These are phyloP conservation scores for Rhineura floridana DNA, from an alignment of 2,113 vertebrate species.

Conservation along the genomic window DNA sequence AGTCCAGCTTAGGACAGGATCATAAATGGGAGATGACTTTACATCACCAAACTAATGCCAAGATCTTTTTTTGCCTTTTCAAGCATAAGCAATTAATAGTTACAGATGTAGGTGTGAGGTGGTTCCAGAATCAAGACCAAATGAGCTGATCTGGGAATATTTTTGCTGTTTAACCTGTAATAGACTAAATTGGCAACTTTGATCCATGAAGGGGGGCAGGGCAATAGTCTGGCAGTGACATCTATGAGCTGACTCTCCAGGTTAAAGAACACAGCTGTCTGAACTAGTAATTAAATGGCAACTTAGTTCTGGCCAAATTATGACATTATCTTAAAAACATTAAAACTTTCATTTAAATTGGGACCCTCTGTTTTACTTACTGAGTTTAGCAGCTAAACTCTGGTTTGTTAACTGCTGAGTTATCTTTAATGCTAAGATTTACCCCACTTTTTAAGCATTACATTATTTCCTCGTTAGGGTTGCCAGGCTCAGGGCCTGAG, in stretches of 20 bases:
- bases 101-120: too few species aligned
- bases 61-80: background rate
- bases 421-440: background rate
- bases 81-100: too few species aligned
- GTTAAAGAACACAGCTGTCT: background rate
- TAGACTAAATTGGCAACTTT: background rate
- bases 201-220: background rate
- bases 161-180: background rate
- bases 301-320: background rate
- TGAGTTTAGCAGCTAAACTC: background rate
- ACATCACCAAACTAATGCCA: background rate
- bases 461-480: background rate
- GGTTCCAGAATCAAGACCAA: background rate
- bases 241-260: background rate
- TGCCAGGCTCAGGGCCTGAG: too few species aligned
- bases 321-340: background rate
- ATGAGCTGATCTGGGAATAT: too few species aligned
- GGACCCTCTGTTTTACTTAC: background rate
- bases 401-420: background rate
- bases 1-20: background rate
- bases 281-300: background rate
- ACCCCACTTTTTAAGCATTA: background rate
- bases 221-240: background rate
- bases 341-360: background rate
- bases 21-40: background rate